Percentiles rank a stretch among this genome's conserved stretches.
Evolutionary conservation across 1,140 invertebrate genomes (phyloP).

Genomic region (Drosophila takahashii): DNA sequence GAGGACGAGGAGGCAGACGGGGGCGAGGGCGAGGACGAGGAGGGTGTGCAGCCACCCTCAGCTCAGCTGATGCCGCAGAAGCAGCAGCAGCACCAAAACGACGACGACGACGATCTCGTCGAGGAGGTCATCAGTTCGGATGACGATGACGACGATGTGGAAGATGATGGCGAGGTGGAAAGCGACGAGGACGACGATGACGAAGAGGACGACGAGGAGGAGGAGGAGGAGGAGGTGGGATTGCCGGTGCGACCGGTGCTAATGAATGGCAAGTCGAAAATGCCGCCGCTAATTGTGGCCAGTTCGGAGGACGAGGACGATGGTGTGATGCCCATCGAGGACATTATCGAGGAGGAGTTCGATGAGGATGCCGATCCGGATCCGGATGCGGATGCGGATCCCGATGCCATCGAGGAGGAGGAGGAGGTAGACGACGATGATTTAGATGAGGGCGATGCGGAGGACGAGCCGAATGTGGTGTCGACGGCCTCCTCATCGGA

Average conservation of each 20-base stretch:
- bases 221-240: slow-evolving; percentile 45
- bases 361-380: slow-evolving; percentile 51
- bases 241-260: slow-evolving; percentile 23
- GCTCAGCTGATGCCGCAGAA: slow-evolving; percentile 24
- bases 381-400: slow-evolving; percentile 18
- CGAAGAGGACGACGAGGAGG: slow-evolving; percentile 34
- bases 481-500: slow-evolving; percentile 60
- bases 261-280: slow-evolving; percentile 47
- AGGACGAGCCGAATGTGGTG: slow-evolving; percentile 27
- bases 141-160: slow-evolving; percentile 38
- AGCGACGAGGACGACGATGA: slow-evolving; percentile 34
- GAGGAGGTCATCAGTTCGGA: slow-evolving; percentile 60
- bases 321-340: slow-evolving; percentile 49
- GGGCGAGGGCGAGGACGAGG: slow-evolving; percentile 37
- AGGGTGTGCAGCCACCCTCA: slow-evolving; percentile 29
- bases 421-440: slow-evolving; percentile 40
- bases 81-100: slow-evolving; percentile 7
- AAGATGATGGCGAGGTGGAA: slow-evolving; percentile 43
- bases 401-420: slow-evolving; percentile 40
- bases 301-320: slow-evolving; percentile 46
- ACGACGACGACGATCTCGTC: slow-evolving; percentile 30
- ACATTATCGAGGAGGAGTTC: slow-evolving; percentile 69
- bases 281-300: slow-evolving; percentile 33
- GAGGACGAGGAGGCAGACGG: slow-evolving; percentile 31
- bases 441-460: slow-evolving; percentile 20